These are phyloP conservation scores for Aulostomus chinensis DNA, from an alignment of 2,797 vertebrate species.

Conservation along the genomic window DNA sequence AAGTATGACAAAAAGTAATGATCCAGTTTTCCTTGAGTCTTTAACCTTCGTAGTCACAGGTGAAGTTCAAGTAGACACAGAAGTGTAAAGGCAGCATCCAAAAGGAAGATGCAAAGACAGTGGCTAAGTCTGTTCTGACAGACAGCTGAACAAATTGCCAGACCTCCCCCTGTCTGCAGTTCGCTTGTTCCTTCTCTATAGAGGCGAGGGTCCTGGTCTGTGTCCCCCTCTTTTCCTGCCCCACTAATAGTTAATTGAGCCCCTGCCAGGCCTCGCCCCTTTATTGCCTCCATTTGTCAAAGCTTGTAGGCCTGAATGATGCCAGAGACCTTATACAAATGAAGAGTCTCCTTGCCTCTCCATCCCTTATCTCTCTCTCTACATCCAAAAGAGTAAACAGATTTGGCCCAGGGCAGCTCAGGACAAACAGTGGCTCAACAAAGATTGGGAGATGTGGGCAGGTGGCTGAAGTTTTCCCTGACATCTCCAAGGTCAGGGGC, in stretches of 20 bases:
- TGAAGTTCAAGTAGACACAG: slow-evolving; percentile 32
- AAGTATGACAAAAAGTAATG: background rate
- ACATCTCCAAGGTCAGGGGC: slow-evolving; percentile 41
- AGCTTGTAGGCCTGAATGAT: slow-evolving; percentile 75
- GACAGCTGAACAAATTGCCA: slow-evolving; percentile 79
- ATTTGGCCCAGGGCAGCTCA: slow-evolving; percentile 58
- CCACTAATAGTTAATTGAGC: slow-evolving; percentile 77
- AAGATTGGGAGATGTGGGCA: slow-evolving; percentile 42
- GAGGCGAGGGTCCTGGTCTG: slow-evolving; percentile 65
- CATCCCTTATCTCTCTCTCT: slow-evolving; percentile 55
- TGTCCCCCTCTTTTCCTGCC: slow-evolving; percentile 65
- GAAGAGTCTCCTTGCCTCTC: slow-evolving; percentile 73
- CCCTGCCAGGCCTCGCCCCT: slow-evolving; percentile 77
- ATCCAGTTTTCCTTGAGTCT: background rate
- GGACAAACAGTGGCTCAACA: slow-evolving; percentile 68
- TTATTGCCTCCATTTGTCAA: slow-evolving; percentile 83
- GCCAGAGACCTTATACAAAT: slow-evolving; percentile 80
- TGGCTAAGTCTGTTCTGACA: slow-evolving; percentile 41
- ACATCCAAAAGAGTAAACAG: slow-evolving; percentile 76
- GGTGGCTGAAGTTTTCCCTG: slow-evolving; percentile 49
- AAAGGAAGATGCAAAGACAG: slow-evolving; percentile 45
- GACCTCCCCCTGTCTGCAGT: slow-evolving; percentile 68
- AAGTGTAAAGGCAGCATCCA: slow-evolving; percentile 40
- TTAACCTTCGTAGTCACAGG: background rate
- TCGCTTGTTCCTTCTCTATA: slow-evolving; percentile 72